Percentiles rank a stretch among this genome's conserved stretches.
phyloP scores from a whole-genome alignment of 1,140 invertebrate species.

The Globodera ellingtonae region DNA sequence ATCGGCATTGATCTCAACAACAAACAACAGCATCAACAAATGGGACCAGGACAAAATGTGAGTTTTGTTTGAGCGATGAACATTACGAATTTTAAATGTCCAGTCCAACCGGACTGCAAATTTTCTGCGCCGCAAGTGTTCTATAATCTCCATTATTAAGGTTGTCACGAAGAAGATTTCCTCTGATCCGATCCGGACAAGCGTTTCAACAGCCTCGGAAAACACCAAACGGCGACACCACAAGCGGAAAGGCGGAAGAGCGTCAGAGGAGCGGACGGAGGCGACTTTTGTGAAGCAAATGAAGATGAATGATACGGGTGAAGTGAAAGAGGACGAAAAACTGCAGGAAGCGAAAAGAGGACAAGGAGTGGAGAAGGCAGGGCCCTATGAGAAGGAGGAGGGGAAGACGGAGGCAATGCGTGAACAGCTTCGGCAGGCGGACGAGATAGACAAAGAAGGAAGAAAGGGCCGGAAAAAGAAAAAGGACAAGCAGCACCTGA shows the following conservation, averaged over 20 bases:
- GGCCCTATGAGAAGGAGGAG: not conserved
- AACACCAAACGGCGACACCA: not conserved
- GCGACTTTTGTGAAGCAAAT: not conserved
- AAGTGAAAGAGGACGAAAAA: not conserved
- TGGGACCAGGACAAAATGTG: not conserved
- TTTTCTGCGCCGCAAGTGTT: too few species aligned
- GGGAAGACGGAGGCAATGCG: not conserved
- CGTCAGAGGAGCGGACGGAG: not conserved
- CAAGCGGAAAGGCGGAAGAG: not conserved
- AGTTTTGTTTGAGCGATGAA: not conserved
- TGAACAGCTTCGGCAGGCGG: too few species aligned
- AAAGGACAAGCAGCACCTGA: not conserved
- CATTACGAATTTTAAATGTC: not conserved
- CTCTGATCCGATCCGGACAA: not conserved
- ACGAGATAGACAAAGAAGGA: not conserved
- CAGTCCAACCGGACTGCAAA: too few species aligned
- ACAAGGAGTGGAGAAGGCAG: not conserved
- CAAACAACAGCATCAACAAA: not conserved
- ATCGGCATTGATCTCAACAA: constrained; percentile 27
- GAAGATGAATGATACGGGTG: not conserved
- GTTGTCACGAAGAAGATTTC: not conserved
- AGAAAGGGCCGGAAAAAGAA: constrained; percentile 9
- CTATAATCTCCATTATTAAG: not conserved
- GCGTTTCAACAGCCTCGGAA: not conserved
- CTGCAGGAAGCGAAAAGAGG: not conserved